Evolutionary conservation across 2,888 invertebrate genomes (phyloP).

Genomic region (Epicampocera succincta): DNA sequence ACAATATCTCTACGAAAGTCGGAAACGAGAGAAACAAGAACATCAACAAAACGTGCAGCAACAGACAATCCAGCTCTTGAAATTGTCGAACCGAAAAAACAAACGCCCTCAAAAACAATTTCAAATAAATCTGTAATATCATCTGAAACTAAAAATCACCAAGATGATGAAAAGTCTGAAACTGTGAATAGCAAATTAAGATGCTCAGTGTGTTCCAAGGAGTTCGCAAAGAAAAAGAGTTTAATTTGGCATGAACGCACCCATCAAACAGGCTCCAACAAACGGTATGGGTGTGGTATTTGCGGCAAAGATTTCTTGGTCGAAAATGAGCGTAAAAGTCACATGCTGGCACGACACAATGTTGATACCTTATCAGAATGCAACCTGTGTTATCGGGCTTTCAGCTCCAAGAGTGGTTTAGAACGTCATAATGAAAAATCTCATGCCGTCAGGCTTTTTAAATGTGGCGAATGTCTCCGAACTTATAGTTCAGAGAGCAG

Average conservation of each 20-base stretch:
- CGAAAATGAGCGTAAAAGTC: conserved; percentile 78
- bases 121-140: background rate
- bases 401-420: conserved; percentile 77
- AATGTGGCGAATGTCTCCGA: conserved; percentile 75
- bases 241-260: conserved; percentile 77
- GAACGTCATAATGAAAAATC: conserved; percentile 76
- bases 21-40: no score
- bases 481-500: conserved; percentile 78
- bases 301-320: conserved; percentile 78
- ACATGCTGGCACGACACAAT: conserved; percentile 75
- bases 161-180: conserved; percentile 4
- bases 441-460: conserved; percentile 63
- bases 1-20: no score
- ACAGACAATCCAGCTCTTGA: no score
- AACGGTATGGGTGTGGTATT: conserved; percentile 77
- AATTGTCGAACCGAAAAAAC: conserved; percentile 1
- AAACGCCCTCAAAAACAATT: background rate
- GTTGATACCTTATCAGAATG: conserved; percentile 78
- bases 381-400: conserved; percentile 75
- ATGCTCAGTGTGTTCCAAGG: conserved; percentile 76
- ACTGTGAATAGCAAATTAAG: conserved; percentile 35
- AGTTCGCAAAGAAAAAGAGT: conserved; percentile 78
- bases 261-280: conserved; percentile 73
- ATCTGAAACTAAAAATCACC: background rate
- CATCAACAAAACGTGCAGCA: no score